Percentiles rank a stretch among this genome's conserved stretches.
These are phyloP conservation scores for Itoplectis maculator DNA, from an alignment of 2,888 invertebrate species.

Conservation along the genomic window DNA sequence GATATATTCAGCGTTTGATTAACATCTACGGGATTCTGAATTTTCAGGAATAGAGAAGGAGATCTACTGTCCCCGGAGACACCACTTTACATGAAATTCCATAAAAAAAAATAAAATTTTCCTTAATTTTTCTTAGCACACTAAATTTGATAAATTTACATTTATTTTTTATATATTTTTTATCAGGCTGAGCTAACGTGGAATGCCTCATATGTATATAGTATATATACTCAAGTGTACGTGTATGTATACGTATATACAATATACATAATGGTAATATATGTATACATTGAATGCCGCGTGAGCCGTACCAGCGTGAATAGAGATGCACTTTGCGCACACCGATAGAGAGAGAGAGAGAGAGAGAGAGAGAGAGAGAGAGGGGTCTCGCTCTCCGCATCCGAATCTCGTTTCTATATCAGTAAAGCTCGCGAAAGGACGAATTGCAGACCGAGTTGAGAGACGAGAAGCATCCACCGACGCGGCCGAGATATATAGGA, in stretches of 20 bases:
- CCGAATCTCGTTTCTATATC: conserved; percentile 61
- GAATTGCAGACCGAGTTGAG: conserved; percentile 53
- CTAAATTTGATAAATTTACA: too few relatives aligned
- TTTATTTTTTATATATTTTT: too few relatives aligned
- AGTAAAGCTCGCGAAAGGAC: conserved; percentile 55
- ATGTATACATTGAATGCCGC: conserved; percentile 51
- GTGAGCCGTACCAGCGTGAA: conserved; percentile 46
- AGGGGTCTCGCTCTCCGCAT: too few relatives aligned
- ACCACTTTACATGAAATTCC: too few relatives aligned
- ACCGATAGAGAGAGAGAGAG: conserved; percentile 52
- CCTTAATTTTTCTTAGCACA: too few relatives aligned
- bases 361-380: too few relatives aligned
- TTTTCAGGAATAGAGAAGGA: too few relatives aligned
- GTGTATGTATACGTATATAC: conserved; percentile 7
- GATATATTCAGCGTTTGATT: too few relatives aligned
- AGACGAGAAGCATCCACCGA: conserved; percentile 33
- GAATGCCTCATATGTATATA: background rate
- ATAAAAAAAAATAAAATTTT: too few relatives aligned
- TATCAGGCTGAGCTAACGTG: too few relatives aligned
- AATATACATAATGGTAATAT: conserved; percentile 31
- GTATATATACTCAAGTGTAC: conserved; percentile 10
- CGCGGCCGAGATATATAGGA: conserved; percentile 11
- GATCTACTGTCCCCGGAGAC: too few relatives aligned
- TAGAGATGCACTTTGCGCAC: conserved; percentile 62
- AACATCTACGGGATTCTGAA: too few relatives aligned